phyloP scores from a whole-genome alignment of 2,888 invertebrate genomes.

The Diaperis boleti region DNA sequence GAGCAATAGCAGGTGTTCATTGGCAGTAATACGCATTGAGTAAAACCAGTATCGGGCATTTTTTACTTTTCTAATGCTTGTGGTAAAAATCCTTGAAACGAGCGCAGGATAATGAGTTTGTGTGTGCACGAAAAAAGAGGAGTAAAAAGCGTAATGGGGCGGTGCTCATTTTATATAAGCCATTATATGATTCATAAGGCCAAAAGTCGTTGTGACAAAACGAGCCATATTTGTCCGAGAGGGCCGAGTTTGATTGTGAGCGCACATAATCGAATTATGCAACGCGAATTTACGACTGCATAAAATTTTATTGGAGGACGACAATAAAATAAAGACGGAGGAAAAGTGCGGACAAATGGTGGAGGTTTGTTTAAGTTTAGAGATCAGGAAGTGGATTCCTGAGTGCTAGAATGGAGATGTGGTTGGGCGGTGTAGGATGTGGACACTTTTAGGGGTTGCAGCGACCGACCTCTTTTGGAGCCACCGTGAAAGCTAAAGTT shows the following conservation, averaged over 20 bases:
- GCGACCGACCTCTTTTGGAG: no score
- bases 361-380: no score
- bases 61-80: slow-evolving; percentile 35
- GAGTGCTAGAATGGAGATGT: no score
- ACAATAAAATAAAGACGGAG: slow-evolving; percentile 8
- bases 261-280: slow-evolving; percentile 36
- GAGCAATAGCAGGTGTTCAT: slow-evolving; percentile 41
- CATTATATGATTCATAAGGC: slow-evolving; percentile 29
- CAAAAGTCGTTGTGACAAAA: slow-evolving; percentile 19
- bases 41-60: slow-evolving; percentile 35
- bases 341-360: background rate
- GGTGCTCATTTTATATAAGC: slow-evolving; percentile 15
- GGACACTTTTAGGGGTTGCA: no score
- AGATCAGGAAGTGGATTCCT: no score
- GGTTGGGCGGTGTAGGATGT: no score
- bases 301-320: slow-evolving; percentile 28
- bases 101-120: slow-evolving; percentile 19
- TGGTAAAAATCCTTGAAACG: slow-evolving; percentile 34
- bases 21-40: slow-evolving; percentile 35
- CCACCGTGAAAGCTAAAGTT: no score
- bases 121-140: slow-evolving; percentile 11
- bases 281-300: slow-evolving; percentile 30
- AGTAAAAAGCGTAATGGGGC: background rate
- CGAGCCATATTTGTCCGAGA: slow-evolving; percentile 19
- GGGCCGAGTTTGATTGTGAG: slow-evolving; percentile 21